Conservation (phyloP, 2,113 vertebrate genomes). For the Dascyllus trimaculatus region DNA sequence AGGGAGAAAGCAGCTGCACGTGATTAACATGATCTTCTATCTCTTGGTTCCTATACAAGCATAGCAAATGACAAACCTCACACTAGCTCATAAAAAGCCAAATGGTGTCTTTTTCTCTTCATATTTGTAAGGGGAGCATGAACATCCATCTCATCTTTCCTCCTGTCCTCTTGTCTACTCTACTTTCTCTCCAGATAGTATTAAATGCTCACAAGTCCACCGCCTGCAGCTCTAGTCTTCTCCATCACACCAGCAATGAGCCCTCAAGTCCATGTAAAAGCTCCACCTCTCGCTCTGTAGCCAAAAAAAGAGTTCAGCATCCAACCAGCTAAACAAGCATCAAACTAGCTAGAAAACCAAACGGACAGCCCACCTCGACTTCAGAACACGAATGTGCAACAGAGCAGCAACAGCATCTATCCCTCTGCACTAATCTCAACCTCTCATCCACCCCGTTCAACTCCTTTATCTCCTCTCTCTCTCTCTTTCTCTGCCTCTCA, state of each 20-base stretch:
- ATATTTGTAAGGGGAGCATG: slow-evolving; percentile 4
- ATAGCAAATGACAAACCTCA: slow-evolving; percentile 14
- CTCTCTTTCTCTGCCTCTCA: slow-evolving; percentile 12
- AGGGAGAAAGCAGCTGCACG: slow-evolving; percentile 4
- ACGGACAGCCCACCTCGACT: slow-evolving; percentile 28
- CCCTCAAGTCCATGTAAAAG: background rate
- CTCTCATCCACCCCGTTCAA: slow-evolving; percentile 50
- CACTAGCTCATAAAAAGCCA: slow-evolving; percentile 15
- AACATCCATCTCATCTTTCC: slow-evolving; percentile 7
- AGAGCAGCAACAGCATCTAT: slow-evolving; percentile 64
- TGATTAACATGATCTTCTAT: slow-evolving; percentile 15
- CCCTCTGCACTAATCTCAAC: slow-evolving; percentile 66
- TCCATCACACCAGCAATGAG: slow-evolving; percentile 14
- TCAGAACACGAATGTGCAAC: slow-evolving; percentile 41
- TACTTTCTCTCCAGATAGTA: slow-evolving; percentile 33
- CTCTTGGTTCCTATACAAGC: slow-evolving; percentile 6
- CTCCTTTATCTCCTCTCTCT: slow-evolving; percentile 54
- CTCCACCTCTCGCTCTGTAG: slow-evolving; percentile 6
- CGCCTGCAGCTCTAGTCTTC: slow-evolving; percentile 22
- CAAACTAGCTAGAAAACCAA: slow-evolving; percentile 41
- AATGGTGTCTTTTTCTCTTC: slow-evolving; percentile 25
- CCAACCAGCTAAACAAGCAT: slow-evolving; percentile 7
- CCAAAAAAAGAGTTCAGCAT: slow-evolving; percentile 11
- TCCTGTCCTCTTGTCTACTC: background rate
- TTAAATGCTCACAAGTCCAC: slow-evolving; percentile 14